These are phyloP conservation scores for Corythornis vintsioides DNA, from an alignment of 2,113 vertebrate species.

Conservation along the genomic window DNA sequence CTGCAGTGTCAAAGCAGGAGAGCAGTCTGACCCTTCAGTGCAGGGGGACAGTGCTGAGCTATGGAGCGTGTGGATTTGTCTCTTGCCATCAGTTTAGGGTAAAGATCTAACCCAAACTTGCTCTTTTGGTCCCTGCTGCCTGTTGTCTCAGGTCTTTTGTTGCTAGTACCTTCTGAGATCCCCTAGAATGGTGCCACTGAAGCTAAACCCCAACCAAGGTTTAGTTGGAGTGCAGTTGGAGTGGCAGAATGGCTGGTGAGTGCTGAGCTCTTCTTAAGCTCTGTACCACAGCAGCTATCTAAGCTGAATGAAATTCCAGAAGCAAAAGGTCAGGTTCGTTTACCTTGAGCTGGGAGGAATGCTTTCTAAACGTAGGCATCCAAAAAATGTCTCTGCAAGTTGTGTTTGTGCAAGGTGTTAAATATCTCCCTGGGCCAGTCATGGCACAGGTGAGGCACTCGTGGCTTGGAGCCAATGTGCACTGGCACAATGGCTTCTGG, in stretches of 20 bases:
- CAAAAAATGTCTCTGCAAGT: neutral
- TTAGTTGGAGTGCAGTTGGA: neutral
- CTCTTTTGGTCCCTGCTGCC: neutral
- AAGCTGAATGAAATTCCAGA: neutral
- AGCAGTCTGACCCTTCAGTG: neutral
- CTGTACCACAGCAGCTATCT: neutral
- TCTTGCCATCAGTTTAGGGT: neutral
- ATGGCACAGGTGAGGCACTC: neutral
- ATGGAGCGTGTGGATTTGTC: neutral
- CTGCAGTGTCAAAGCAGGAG: neutral
- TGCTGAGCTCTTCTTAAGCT: neutral
- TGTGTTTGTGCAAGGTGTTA: neutral
- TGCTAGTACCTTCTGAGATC: too few relatives aligned
- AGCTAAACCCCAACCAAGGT: neutral
- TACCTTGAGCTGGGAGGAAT: neutral
- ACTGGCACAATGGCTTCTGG: neutral
- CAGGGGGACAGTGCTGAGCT: neutral
- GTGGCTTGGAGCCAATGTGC: neutral
- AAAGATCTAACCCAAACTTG: neutral
- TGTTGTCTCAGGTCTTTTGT: neutral
- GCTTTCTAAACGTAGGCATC: neutral
- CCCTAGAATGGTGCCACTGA: neutral
- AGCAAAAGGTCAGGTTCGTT: neutral
- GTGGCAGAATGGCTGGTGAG: neutral
- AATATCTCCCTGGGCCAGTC: neutral